Evolutionary conservation across 2,888 invertebrate genomes (phyloP).

Genomic region (Ectropis crepuscularia): DNA sequence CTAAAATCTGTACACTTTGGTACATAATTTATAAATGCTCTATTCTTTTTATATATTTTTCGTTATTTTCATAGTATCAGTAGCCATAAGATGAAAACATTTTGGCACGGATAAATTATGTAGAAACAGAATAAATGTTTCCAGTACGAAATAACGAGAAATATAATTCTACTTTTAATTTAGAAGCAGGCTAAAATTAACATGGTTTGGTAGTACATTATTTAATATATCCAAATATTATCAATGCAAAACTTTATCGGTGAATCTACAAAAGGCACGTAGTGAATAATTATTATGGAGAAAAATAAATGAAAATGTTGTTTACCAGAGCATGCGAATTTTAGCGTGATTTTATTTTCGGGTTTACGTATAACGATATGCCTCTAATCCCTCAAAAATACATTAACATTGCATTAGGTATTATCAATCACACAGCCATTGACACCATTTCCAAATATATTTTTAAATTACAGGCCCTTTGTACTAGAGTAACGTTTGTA

Average conservation of each 20-base stretch:
- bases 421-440: slow-evolving; percentile 58
- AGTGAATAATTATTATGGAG: slow-evolving; percentile 41
- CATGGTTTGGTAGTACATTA: slow-evolving; percentile 46
- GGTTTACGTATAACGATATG: slow-evolving; percentile 57
- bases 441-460: slow-evolving; percentile 42
- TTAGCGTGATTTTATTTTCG: slow-evolving; percentile 44
- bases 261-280: slow-evolving; percentile 50
- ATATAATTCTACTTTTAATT: slow-evolving; percentile 39
- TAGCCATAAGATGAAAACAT: slow-evolving; percentile 39
- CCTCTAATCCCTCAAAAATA: slow-evolving; percentile 37
- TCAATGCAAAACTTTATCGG: not conserved
- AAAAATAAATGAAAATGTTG: slow-evolving; percentile 12
- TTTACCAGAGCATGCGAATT: slow-evolving; percentile 48
- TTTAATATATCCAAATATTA: slow-evolving; percentile 1
- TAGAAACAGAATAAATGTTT: not conserved
- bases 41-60: slow-evolving; percentile 47
- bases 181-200: slow-evolving; percentile 47
- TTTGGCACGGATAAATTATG: slow-evolving; percentile 43
- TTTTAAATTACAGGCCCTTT: not conserved
- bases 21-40: slow-evolving; percentile 61
- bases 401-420: slow-evolving; percentile 47
- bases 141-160: slow-evolving; percentile 42
- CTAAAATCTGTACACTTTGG: slow-evolving; percentile 51
- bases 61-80: slow-evolving; percentile 38
- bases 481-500: not conserved